phyloP scores from a whole-genome alignment of 2,113 vertebrate species.

The Tragelaphus imberbis region DNA sequence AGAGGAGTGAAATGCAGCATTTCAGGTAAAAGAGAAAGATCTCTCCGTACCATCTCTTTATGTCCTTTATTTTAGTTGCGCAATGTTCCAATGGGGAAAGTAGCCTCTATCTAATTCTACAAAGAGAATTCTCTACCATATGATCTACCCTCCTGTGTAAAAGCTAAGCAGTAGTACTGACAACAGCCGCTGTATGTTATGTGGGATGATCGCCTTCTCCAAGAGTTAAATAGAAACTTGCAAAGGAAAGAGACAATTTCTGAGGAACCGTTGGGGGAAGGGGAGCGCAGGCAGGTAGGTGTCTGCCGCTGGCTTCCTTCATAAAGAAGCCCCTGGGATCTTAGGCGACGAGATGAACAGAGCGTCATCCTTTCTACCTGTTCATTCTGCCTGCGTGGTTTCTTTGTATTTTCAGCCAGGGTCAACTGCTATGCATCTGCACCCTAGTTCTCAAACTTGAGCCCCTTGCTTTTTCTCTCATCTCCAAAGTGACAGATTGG shows the following conservation, averaged over 20 bases:
- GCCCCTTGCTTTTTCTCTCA: not conserved
- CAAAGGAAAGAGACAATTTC: not conserved
- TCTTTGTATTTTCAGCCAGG: not conserved
- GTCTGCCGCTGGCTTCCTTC: not conserved
- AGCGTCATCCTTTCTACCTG: not conserved
- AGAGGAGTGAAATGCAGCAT: not conserved
- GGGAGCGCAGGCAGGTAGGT: not conserved
- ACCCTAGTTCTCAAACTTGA: not conserved
- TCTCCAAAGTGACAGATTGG: not conserved
- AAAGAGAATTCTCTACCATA: not conserved
- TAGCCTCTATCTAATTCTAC: not conserved
- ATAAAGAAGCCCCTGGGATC: not conserved
- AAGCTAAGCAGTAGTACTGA: not conserved
- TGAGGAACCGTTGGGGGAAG: not conserved
- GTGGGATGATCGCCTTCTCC: not conserved
- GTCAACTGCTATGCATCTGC: not conserved
- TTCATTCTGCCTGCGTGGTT: not conserved
- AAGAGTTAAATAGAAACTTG: slow-evolving; percentile 18
- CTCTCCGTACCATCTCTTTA: not conserved
- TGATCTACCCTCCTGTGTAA: not conserved
- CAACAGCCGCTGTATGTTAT: not conserved
- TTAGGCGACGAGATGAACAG: not conserved
- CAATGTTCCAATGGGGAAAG: not conserved
- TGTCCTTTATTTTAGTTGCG: not conserved
- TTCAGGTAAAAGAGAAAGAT: not conserved